A percentile compares a stretch with the other conserved stretches of the same genome.
Conservation (phyloP, 2,113 vertebrate genomes). For the Gnathonemus echidnorhynchus region DNA sequence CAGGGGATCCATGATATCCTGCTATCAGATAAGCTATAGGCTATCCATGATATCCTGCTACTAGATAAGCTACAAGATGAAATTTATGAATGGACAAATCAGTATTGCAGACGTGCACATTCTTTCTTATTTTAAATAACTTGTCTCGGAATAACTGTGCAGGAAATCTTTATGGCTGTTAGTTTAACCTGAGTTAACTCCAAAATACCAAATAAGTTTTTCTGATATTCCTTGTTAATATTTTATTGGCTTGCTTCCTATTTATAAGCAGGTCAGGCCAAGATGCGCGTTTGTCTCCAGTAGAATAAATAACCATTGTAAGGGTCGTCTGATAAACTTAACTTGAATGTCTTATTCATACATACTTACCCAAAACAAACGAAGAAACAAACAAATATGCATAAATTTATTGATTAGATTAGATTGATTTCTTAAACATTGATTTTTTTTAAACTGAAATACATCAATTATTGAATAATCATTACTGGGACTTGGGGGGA, state of each 20-base stretch:
- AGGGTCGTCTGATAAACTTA: background rate
- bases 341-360: background rate
- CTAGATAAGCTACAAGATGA: background rate
- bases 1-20: background rate
- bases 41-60: background rate
- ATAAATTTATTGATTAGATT: background rate
- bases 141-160: background rate
- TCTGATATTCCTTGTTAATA: background rate
- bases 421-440: background rate
- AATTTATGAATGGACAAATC: background rate
- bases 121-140: background rate
- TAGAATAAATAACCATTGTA: background rate
- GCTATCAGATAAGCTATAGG: background rate
- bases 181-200: background rate
- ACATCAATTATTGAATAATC: background rate
- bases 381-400: background rate
- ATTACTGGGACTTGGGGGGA: background rate
- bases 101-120: background rate
- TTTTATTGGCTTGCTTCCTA: background rate
- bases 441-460: background rate
- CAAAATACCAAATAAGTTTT: background rate
- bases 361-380: background rate
- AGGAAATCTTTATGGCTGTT: background rate
- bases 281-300: background rate
- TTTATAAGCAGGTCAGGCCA: background rate